Percentiles rank a stretch among this genome's conserved stretches.
Evolutionary conservation across 2,888 invertebrate species (phyloP).

Genomic region (Torymus auratus): DNA sequence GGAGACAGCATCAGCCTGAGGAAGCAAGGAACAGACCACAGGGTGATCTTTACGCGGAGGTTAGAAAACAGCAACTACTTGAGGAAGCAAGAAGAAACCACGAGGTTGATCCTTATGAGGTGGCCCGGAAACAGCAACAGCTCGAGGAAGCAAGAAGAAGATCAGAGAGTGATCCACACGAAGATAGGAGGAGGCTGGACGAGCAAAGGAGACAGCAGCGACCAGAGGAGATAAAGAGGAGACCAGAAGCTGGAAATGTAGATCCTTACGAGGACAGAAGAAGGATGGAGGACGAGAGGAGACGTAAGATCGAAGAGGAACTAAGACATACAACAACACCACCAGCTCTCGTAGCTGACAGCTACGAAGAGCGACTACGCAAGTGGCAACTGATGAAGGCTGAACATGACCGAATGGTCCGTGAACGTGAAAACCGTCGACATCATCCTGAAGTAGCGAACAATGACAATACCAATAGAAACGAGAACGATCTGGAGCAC

Average conservation of each 20-base stretch:
- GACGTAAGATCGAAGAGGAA: background rate
- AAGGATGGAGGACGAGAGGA: background rate
- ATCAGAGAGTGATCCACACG: no score
- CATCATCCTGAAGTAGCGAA: constrained; percentile 14
- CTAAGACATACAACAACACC: background rate
- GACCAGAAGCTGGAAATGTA: background rate
- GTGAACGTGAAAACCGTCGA: constrained; percentile 16
- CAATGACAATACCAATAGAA: constrained; percentile 3
- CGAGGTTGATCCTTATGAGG: constrained; percentile 26
- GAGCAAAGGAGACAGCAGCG: background rate
- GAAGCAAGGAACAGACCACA: constrained; percentile 42
- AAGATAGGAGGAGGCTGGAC: background rate
- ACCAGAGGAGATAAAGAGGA: background rate
- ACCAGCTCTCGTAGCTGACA: background rate
- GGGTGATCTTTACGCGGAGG: constrained; percentile 2
- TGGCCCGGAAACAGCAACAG: constrained; percentile 18
- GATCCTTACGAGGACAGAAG: background rate
- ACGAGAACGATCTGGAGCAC: constrained; percentile 54
- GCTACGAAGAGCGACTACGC: constrained; percentile 36
- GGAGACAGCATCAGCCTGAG: constrained; percentile 6
- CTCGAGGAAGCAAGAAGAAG: no score
- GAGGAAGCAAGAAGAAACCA: constrained; percentile 26
- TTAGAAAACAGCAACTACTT: constrained; percentile 27
- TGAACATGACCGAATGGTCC: constrained; percentile 35
- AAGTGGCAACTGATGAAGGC: constrained; percentile 37